Evolutionary conservation across 1,140 invertebrate species (phyloP).

Genomic region (Vanessa tameamea): DNA sequence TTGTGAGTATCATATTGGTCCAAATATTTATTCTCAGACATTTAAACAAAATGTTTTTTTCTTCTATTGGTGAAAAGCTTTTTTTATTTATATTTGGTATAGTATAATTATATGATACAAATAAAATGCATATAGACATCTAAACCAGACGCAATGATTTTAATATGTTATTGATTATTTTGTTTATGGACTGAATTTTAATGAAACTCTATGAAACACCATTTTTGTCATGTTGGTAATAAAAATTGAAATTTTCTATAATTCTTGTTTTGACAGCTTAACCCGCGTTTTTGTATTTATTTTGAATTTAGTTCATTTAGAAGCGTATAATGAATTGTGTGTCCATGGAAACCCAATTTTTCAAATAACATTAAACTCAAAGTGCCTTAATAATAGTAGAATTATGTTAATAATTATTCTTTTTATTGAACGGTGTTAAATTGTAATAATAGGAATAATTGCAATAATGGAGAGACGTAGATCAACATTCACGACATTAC

Average conservation of each 20-base stretch:
- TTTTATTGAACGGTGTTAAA: background rate
- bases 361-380: background rate
- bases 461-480: conserved; percentile 45
- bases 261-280: background rate
- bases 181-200: background rate
- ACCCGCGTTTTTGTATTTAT: conserved; percentile 3
- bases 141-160: no score
- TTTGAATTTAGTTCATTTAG: background rate
- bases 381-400: no score
- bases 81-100: no score
- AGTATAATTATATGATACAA: no score
- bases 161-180: background rate
- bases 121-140: no score
- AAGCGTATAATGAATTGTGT: background rate
- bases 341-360: background rate
- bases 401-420: no score
- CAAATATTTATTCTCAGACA: background rate
- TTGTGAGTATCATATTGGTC: no score
- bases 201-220: no score
- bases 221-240: background rate
- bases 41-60: no score
- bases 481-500: conserved; percentile 45
- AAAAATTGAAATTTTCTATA: background rate
- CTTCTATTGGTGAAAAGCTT: no score
- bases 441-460: background rate